phyloP scores from a whole-genome alignment of 2,797 vertebrate species.

The Pristis pectinata region DNA sequence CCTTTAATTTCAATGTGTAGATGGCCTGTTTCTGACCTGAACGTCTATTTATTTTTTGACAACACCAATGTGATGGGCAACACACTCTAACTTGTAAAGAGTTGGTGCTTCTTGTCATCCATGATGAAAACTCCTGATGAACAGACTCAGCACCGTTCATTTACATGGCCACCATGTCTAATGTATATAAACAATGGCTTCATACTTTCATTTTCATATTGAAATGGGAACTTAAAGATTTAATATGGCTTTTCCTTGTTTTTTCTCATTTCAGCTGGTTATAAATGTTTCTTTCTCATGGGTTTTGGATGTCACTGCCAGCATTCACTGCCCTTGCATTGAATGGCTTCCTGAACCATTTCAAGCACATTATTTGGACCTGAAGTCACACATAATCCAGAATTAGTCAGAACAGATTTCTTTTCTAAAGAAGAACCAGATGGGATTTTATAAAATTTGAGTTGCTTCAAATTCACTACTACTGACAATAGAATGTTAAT shows the following conservation, averaged over 20 bases:
- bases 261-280: not conserved
- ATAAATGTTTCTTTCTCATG: too few species aligned
- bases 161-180: not conserved
- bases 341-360: too few species aligned
- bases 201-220: not conserved
- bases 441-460: too few species aligned
- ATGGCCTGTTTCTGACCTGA: not conserved
- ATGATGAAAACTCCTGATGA: too few species aligned
- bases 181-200: not conserved
- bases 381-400: too few species aligned
- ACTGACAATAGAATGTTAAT: too few species aligned
- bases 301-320: too few species aligned
- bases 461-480: too few species aligned
- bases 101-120: not conserved
- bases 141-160: not conserved
- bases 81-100: not conserved
- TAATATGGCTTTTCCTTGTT: not conserved
- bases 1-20: not conserved
- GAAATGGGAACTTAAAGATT: not conserved
- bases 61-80: not conserved
- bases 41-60: not conserved
- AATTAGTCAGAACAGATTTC: too few species aligned
- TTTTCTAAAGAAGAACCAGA: too few species aligned
- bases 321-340: too few species aligned
- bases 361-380: too few species aligned